Percentiles rank a stretch among this genome's conserved stretches.
These are phyloP conservation scores for Ormyrus labotus DNA, from an alignment of 2,888 invertebrate genomes.

Conservation along the genomic window DNA sequence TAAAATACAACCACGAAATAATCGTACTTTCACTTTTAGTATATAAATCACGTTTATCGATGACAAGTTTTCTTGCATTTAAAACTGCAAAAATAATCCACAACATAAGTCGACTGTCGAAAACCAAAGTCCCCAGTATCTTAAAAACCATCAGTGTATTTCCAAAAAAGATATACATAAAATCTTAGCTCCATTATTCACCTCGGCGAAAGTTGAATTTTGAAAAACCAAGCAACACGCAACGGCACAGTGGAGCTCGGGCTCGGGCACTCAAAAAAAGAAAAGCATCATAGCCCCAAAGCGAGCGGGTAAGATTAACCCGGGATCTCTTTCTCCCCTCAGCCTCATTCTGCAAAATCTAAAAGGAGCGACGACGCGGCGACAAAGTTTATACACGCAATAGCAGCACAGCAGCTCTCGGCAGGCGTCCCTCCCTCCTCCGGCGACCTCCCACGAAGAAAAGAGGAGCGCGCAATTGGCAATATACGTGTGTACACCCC, in stretches of 20 bases:
- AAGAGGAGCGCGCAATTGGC: constrained; percentile 44
- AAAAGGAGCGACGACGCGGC: constrained; percentile 22
- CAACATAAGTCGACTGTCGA: no score
- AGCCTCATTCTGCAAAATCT: constrained; percentile 16
- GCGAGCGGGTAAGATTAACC: not conserved
- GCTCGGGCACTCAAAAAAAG: not conserved
- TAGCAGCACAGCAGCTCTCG: not conserved
- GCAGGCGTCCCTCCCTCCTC: not conserved
- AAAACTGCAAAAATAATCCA: no score
- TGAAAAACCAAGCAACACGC: no score
- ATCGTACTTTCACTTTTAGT: no score
- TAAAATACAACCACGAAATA: no score
- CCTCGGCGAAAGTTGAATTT: no score
- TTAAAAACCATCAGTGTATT: no score
- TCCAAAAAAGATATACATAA: no score
- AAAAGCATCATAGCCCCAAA: not conserved
- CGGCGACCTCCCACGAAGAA: not conserved
- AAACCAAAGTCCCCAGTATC: no score
- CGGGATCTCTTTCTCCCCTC: not conserved
- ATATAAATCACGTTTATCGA: no score
- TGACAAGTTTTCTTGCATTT: no score
- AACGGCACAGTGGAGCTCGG: not conserved
- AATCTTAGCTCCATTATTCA: no score
- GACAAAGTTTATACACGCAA: constrained; percentile 46
- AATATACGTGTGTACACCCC: constrained; percentile 28